phyloP scores from a whole-genome alignment of 2,797 vertebrate genomes.

The Mus spretus region DNA sequence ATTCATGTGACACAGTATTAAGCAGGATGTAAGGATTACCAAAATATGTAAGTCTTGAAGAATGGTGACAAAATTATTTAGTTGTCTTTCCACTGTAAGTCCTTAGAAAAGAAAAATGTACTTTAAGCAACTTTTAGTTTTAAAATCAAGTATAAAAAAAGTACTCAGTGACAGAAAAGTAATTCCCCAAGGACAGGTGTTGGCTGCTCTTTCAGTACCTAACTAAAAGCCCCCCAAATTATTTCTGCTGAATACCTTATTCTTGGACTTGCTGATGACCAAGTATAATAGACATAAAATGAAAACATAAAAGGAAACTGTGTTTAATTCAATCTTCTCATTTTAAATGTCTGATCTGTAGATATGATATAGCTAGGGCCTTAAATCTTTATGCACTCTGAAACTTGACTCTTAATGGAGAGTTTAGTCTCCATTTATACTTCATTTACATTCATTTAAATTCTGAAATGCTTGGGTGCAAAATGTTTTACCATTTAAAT shows the following conservation, averaged over 20 bases:
- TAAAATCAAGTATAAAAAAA: conserved; percentile 38
- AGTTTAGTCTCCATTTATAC: neutral
- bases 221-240: neutral
- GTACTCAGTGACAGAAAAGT: neutral
- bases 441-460: conserved; percentile 37
- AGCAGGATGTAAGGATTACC: neutral
- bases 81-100: neutral
- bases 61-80: neutral
- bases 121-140: conserved; percentile 33
- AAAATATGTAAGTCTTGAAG: neutral
- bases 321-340: conserved; percentile 17
- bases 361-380: neutral
- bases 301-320: neutral
- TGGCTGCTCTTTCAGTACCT: neutral
- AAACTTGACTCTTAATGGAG: conserved; percentile 30
- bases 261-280: neutral
- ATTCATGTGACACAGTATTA: neutral
- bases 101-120: conserved; percentile 16
- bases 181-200: neutral
- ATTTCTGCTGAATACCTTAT: conserved; percentile 43
- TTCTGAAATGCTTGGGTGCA: neutral
- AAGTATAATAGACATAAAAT: neutral
- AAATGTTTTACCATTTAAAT: neutral
- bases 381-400: neutral
- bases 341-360: neutral